phyloP scores from a whole-genome alignment of 2,888 invertebrate species.

The Tiliacea aurago region DNA sequence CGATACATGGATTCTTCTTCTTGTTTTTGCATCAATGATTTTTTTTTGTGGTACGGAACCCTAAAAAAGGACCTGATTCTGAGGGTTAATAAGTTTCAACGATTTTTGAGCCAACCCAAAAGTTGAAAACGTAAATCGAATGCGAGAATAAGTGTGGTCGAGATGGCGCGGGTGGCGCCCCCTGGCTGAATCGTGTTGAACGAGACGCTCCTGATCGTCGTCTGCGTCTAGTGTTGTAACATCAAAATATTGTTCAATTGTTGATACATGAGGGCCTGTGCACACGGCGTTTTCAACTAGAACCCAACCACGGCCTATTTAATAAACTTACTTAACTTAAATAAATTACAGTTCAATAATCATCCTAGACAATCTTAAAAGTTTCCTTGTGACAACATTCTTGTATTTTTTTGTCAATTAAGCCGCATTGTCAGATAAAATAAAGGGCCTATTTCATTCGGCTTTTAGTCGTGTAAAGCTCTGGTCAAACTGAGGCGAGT shows the following conservation, averaged over 20 bases:
- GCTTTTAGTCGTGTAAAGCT: neutral
- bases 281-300: too few species aligned
- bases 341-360: too few species aligned
- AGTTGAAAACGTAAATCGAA: neutral
- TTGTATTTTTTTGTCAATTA: too few species aligned
- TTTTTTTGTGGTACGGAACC: neutral
- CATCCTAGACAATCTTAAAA: too few species aligned
- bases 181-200: neutral
- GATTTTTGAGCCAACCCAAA: neutral
- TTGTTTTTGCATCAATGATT: neutral
- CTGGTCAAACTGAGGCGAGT: neutral
- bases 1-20: too few species aligned
- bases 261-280: neutral
- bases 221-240: constrained; percentile 6
- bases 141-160: neutral
- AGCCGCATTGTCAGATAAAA: neutral
- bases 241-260: neutral
- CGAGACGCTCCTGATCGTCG: neutral
- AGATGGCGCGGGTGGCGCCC: neutral
- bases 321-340: too few species aligned
- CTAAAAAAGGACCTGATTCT: neutral
- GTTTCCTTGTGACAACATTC: too few species aligned
- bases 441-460: neutral
- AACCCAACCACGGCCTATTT: neutral
- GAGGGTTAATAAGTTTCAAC: neutral